Base-by-base conservation (phyloP, 64 coral and sea anemone species). In the Montipora sp. region DNA sequence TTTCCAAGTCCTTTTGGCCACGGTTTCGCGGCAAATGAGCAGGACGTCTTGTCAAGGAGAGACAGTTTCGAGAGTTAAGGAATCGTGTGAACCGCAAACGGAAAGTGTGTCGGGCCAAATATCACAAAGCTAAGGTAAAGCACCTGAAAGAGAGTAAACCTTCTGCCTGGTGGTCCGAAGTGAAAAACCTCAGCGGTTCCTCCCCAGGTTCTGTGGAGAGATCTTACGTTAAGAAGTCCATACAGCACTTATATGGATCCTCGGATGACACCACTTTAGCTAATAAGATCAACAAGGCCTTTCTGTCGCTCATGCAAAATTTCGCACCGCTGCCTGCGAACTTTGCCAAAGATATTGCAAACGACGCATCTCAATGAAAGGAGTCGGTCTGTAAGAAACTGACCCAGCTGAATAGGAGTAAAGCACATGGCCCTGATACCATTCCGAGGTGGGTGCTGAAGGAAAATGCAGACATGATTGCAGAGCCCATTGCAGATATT, bases 381-480 rank as follows among this genome's bases (percentile, higher is more conserved):
- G 47, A 79, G 47, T 90, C 88, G 7, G 47, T 90, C 0, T 67
- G 48, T 36, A 77, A 49, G 79, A 90, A 50, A 11, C 43, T 89
- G 50, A 77, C 53, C 13, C 45, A 63, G 51, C 59, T 90, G 3
- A 90, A 90, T 7, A 72, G 7, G 65, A 51, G 59, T 49, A 90
- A 90, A 66, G 89, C 77, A 59, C 77, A 81, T 48, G 77, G 89
- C 48, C 89, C 77, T n/a, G 88, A 80, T 11, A 58, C 44, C 10
- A 90, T 90, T 24, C 53, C 77, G n/a, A 75, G 58, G 16, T 90
- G 76, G 76, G 58, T 88, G n/a, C 53, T 88, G 49, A 90, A 90
- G 80, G 58, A 90, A 50, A 90, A 90, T 69, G 76, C 76, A 65
- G 59, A 79, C 5, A 9, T 90, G n/a, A 47, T 80, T 21, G 59